A percentile compares a stretch with the other conserved stretches of the same genome.
phyloP scores from a whole-genome alignment of 2,113 vertebrate species.

The Nipponia nippon region DNA sequence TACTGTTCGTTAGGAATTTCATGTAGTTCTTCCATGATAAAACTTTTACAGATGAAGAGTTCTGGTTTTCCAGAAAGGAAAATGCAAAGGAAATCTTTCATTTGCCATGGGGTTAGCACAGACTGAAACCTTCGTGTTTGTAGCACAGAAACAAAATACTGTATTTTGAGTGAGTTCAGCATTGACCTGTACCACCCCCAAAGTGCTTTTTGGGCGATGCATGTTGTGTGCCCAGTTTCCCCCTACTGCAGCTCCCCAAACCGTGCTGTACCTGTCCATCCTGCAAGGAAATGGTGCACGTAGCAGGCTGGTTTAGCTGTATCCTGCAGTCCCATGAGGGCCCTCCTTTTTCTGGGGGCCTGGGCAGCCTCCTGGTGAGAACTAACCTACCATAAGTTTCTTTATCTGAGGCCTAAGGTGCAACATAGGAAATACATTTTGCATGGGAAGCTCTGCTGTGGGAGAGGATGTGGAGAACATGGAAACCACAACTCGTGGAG shows the following conservation, averaged over 20 bases:
- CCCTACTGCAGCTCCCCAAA: not conserved
- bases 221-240: not conserved
- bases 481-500: not conserved
- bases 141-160: not conserved
- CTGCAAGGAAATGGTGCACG: accelerated
- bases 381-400: not conserved
- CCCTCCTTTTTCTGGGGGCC: not conserved
- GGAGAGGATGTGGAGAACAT: not conserved
- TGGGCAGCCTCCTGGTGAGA: not conserved
- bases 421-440: not conserved
- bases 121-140: not conserved
- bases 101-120: not conserved
- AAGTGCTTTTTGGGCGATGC: not conserved
- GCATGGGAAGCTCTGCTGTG: not conserved
- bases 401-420: not conserved
- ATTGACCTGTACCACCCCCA: not conserved
- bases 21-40: not conserved
- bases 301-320: not conserved
- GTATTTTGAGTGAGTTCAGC: not conserved
- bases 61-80: not conserved
- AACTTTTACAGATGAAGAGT: not conserved
- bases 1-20: not conserved
- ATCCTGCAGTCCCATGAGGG: not conserved
- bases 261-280: accelerated
- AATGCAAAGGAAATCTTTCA: not conserved